Base-by-base conservation (phyloP, 2,797 vertebrate species). In the Diplodus sargus region DNA sequence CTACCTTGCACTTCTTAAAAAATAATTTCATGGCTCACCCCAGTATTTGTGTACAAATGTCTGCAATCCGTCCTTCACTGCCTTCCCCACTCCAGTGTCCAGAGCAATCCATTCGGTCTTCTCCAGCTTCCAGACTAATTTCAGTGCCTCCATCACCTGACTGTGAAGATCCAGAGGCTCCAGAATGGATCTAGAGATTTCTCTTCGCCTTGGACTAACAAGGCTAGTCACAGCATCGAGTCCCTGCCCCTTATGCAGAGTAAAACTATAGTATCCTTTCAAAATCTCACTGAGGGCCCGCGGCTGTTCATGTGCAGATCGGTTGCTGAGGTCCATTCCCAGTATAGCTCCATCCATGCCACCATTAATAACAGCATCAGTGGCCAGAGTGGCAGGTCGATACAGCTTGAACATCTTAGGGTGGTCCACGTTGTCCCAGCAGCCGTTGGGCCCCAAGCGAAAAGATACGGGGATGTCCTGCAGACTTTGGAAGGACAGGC, bases 281-380 rank as follows among this genome's bases (percentile, higher is more conserved):
- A 98, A 89, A 23, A 96, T 87, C 3, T 78, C 25, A 65, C 96
- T 95, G 17, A 97, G 89, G 12, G 77, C 69, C 17, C 5, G 78
- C 0, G 71, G 76, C 39, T 86, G 59, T 54, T 87, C 63, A 52
- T 89, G 71, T 51, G 49, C 49, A 16, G 78, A 71, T 0, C 82
- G 64, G 9, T 65, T 70, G 57, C 79, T 85, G 53, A 97, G 49
- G 8, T 76, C 83, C 1, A 70, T 65, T 10, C 96, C 96, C 66
- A 99, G 85, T 67, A 97, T 84, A 12, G 81, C 54, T 54, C 97
- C 97, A 2, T 99, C 97, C 94, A 98, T 95, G 5, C 95, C 97
- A 4, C 97, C 97, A 3, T 96, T 95, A 74, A 97, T 92, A 7
- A 96, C 58, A 15, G 96, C 95, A 0, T 95, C 90, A 0, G 97